These are phyloP conservation scores for Mallotus villosus DNA, from an alignment of 2,797 vertebrate species.

Conservation along the genomic window DNA sequence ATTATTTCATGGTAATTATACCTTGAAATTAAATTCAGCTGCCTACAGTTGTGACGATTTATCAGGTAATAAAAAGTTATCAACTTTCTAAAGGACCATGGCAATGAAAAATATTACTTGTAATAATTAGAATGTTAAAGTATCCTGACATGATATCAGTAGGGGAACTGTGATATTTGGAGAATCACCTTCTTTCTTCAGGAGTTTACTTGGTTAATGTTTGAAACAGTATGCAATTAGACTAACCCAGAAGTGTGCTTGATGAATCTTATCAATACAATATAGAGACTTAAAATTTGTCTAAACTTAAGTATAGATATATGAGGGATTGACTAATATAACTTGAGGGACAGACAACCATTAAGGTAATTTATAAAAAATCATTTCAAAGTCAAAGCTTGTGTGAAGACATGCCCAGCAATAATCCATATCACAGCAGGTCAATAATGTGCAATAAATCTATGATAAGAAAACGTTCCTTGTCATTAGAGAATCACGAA, in stretches of 20 bases:
- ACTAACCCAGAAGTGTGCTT: no score
- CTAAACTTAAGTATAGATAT: no score
- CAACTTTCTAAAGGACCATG: slow-evolving; percentile 51
- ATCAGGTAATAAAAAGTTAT: slow-evolving; percentile 43
- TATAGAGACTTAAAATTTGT: no score
- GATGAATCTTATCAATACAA: no score
- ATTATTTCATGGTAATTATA: slow-evolving; percentile 64
- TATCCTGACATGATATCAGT: no score
- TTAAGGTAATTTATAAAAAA: slow-evolving; percentile 31
- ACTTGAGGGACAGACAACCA: slow-evolving; percentile 36
- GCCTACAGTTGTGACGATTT: slow-evolving; percentile 29
- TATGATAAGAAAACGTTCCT: slow-evolving; percentile 35
- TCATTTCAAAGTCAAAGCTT: slow-evolving; percentile 16
- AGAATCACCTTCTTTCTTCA: no score
- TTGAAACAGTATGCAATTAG: no score
- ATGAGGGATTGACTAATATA: no score
- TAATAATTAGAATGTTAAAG: slow-evolving; percentile 1
- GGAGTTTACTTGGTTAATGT: no score
- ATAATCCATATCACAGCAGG: slow-evolving; percentile 24
- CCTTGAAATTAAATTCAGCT: slow-evolving; percentile 51
- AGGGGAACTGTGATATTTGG: no score
- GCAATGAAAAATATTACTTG: slow-evolving; percentile 53
- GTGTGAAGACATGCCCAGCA: slow-evolving; percentile 14
- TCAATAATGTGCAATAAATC: slow-evolving; percentile 37
- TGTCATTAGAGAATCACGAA: slow-evolving; percentile 39